Evolutionary conservation across 2,888 invertebrate genomes (phyloP).

Genomic region (Polia nebulosa): DNA sequence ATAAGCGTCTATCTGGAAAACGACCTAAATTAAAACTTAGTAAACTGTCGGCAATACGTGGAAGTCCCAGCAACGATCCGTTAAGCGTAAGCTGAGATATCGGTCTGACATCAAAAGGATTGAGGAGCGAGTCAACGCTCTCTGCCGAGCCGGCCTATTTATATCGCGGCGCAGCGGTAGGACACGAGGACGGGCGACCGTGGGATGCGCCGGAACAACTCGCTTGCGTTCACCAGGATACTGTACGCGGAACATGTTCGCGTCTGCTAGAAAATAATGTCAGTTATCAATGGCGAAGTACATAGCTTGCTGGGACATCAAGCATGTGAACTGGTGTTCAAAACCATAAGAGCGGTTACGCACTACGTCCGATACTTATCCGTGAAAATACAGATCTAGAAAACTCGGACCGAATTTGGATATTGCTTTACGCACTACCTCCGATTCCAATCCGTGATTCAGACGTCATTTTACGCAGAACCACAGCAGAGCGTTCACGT

Average conservation of each 20-base stretch:
- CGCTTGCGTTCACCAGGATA: constrained; percentile 1
- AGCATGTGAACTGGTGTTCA: too few species aligned
- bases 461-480: too few species aligned
- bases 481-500: too few species aligned
- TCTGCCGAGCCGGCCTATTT: constrained; percentile 28
- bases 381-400: too few species aligned
- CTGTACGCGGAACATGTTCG: background rate
- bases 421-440: too few species aligned
- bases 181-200: background rate
- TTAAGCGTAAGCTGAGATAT: background rate
- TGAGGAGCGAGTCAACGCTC: constrained; percentile 43
- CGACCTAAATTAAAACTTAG: background rate
- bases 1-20: too few species aligned
- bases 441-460: too few species aligned
- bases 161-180: constrained; percentile 3
- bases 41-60: background rate
- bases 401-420: too few species aligned
- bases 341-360: too few species aligned
- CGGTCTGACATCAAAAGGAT: constrained; percentile 32
- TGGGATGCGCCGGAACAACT: background rate
- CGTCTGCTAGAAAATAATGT: background rate
- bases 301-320: too few species aligned
- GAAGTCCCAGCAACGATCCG: background rate
- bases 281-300: too few species aligned
- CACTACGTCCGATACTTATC: too few species aligned